phyloP scores from a whole-genome alignment of 2,888 invertebrate genomes.

The Lithophane leautieri region DNA sequence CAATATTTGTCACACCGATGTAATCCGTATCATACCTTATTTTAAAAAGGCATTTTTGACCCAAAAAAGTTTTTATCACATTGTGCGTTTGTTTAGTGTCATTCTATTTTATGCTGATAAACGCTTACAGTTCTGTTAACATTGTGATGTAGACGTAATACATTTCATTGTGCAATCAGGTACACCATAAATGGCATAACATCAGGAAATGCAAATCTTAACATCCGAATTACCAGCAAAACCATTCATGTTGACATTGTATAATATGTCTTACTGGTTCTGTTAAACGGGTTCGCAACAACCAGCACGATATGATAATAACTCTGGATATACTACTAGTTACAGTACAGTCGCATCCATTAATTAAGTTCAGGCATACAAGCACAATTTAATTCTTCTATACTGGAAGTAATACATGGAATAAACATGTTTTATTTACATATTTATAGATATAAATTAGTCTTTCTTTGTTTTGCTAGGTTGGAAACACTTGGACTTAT shows the following conservation, averaged over 20 bases:
- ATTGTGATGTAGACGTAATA: slow-evolving; percentile 5
- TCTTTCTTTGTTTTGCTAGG: slow-evolving; percentile 12
- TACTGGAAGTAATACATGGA: slow-evolving; percentile 24
- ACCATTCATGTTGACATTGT: slow-evolving; percentile 8
- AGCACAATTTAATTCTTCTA: slow-evolving; percentile 8
- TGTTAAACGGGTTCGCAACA: slow-evolving; percentile 17
- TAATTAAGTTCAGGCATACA: slow-evolving; percentile 15
- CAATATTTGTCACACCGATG: slow-evolving; percentile 45
- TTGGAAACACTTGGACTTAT: slow-evolving; percentile 39
- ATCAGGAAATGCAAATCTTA: slow-evolving; percentile 8
- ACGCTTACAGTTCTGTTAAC: not conserved
- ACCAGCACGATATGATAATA: slow-evolving; percentile 25
- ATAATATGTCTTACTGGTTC: slow-evolving; percentile 3
- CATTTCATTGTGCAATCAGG: not conserved
- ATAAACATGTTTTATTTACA: slow-evolving; percentile 4
- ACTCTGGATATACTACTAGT: slow-evolving; percentile 31
- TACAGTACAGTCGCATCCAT: slow-evolving; percentile 34
- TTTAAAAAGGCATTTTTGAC: slow-evolving; percentile 14
- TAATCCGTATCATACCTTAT: slow-evolving; percentile 12
- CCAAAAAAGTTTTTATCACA: slow-evolving; percentile 8
- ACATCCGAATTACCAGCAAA: not conserved
- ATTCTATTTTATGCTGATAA: not conserved
- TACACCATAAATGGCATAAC: slow-evolving; percentile 7
- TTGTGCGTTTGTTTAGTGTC: slow-evolving; percentile 21
- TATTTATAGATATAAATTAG: not conserved